Percentiles rank a stretch among this genome's conserved stretches.
Evolutionary conservation across 2,888 invertebrate genomes (phyloP).

Genomic region (Lepidocyrtinus sp.): DNA sequence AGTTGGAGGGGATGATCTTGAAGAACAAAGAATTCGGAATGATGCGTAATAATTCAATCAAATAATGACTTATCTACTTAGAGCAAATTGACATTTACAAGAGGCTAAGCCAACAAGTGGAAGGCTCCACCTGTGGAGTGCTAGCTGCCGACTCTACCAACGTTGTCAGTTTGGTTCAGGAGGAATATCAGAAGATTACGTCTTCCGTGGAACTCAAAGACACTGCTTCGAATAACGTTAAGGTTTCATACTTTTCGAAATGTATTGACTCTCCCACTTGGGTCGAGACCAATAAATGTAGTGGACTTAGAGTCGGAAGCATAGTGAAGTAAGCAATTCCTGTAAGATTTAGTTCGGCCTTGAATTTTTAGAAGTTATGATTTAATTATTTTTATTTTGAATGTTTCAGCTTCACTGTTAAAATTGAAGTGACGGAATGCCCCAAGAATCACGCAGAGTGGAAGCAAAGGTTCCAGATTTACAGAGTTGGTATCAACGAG

Average conservation of each 20-base stretch:
- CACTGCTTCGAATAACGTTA: conserved; percentile 40
- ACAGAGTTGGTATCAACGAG: conserved; percentile 75
- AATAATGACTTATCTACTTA: conserved; percentile 91
- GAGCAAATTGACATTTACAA: conserved; percentile 89
- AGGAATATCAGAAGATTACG: conserved; percentile 79
- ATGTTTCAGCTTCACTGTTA: conserved; percentile 44
- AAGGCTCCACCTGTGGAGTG: conserved; percentile 92
- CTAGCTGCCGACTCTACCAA: conserved; percentile 95
- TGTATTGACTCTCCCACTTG: conserved; percentile 58
- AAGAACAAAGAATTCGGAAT: conserved; percentile 7
- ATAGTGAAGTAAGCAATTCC: conserved; percentile 33
- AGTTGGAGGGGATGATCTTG: conserved; percentile 11
- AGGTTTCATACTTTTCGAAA: conserved; percentile 47
- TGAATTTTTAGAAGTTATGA: neutral
- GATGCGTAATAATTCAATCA: conserved; percentile 74
- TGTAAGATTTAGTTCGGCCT: neutral
- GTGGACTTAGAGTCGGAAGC: conserved; percentile 28
- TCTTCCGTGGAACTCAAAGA: conserved; percentile 52
- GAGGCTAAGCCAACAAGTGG: conserved; percentile 86
- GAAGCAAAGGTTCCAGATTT: conserved; percentile 71
- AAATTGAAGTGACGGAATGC: conserved; percentile 56
- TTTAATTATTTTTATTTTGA: neutral
- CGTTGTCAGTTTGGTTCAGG: conserved; percentile 93
- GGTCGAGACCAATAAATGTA: conserved; percentile 79
- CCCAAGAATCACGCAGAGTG: conserved; percentile 46